A percentile compares a stretch with the other conserved stretches of the same genome.
phyloP scores from a whole-genome alignment of 2,888 invertebrate genomes.

The Eristalis pertinax region DNA sequence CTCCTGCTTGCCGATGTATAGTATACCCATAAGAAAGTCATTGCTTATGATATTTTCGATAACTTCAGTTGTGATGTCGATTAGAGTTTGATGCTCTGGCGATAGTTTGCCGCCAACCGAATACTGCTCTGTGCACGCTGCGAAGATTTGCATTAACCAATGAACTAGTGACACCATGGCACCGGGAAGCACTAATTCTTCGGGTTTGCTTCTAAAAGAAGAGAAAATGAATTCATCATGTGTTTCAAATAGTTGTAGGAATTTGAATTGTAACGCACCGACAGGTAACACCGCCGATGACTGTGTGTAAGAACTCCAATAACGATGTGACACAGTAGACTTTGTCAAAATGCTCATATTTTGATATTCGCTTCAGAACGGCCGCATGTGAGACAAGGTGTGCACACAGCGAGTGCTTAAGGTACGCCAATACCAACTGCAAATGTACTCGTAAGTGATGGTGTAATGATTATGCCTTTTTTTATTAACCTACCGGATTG shows the following conservation, averaged over 20 bases:
- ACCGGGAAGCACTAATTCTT: constrained; percentile 92
- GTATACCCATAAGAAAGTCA: constrained; percentile 90
- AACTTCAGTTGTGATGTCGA: constrained; percentile 87
- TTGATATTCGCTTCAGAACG: constrained; percentile 92
- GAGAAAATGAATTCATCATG: constrained; percentile 11
- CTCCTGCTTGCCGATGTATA: constrained; percentile 91
- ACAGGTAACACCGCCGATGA: constrained; percentile 84
- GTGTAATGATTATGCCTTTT: not conserved
- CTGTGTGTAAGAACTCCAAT: constrained; percentile 91
- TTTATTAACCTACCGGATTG: constrained; percentile 83
- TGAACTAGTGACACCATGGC: constrained; percentile 91
- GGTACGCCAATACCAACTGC: constrained; percentile 93
- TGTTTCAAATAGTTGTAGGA: not conserved
- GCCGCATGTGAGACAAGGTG: constrained; percentile 96
- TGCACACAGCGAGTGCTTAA: constrained; percentile 94
- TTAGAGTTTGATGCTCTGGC: constrained; percentile 83
- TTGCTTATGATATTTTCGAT: constrained; percentile 87
- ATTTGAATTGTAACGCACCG: constrained; percentile 74
- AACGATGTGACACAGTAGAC: constrained; percentile 94
- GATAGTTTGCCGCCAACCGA: constrained; percentile 77
- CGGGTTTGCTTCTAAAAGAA: constrained; percentile 88
- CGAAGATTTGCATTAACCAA: constrained; percentile 91
- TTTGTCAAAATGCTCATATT: constrained; percentile 93
- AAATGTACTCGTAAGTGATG: not conserved
- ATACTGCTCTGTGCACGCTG: constrained; percentile 76